Percentiles rank a stretch among this genome's conserved stretches.
Evolutionary conservation across 2,797 vertebrate species (phyloP).

Genomic region (Gymnothorax reevesii): DNA sequence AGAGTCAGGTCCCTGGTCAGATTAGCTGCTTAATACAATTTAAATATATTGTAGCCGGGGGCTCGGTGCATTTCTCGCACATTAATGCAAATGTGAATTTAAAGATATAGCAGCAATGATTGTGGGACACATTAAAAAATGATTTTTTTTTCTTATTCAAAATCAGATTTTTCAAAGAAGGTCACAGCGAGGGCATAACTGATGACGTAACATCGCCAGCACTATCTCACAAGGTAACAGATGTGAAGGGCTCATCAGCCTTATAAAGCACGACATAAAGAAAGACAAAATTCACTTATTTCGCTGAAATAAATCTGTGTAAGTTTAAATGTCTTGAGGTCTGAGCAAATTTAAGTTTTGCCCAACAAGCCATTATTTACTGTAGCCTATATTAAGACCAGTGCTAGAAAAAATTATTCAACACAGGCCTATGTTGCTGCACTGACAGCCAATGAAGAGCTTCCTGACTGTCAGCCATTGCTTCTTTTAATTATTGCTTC

Average conservation of each 20-base stretch:
- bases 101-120: conserved; percentile 41
- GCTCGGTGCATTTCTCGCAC: conserved; percentile 42
- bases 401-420: neutral
- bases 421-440: neutral
- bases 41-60: conserved; percentile 53
- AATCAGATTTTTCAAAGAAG: conserved; percentile 13
- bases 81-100: conserved; percentile 50
- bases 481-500: neutral
- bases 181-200: conserved; percentile 30
- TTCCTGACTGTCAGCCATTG: neutral
- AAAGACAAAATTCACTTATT: neutral
- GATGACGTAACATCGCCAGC: neutral
- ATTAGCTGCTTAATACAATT: conserved; percentile 53
- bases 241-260: neutral
- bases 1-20: conserved; percentile 47
- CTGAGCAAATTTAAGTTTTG: neutral
- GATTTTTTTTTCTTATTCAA: conserved; percentile 28
- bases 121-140: conserved; percentile 22
- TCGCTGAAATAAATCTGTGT: neutral
- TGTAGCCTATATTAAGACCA: neutral
- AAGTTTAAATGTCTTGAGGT: neutral
- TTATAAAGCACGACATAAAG: neutral
- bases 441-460: neutral
- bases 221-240: conserved; percentile 1
- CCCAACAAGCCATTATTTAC: neutral